phyloP scores from a whole-genome alignment of 2,888 invertebrate species.

The Drosophila borborema region DNA sequence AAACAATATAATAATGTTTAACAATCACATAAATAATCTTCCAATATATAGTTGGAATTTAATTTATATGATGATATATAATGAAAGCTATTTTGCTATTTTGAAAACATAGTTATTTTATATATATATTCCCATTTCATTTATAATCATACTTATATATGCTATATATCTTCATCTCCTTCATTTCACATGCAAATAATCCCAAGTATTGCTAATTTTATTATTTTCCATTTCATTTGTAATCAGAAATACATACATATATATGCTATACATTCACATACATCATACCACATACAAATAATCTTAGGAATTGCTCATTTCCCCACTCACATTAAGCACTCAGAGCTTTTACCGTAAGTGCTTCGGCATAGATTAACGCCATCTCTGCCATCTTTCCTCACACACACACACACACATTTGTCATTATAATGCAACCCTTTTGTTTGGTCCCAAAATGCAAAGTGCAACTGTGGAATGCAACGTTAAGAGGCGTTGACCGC shows the following conservation, averaged over 20 bases:
- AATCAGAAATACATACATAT: not conserved
- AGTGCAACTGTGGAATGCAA: conserved; percentile 56
- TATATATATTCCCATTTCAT: too few species aligned
- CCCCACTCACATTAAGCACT: conserved; percentile 6
- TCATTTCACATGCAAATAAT: too few species aligned
- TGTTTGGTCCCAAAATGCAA: conserved; percentile 38
- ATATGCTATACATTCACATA: not conserved
- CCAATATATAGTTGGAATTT: too few species aligned
- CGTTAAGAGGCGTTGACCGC: conserved; percentile 36
- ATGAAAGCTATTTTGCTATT: too few species aligned
- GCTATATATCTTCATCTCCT: too few species aligned
- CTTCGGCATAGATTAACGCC: conserved; percentile 39
- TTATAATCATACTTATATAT: too few species aligned
- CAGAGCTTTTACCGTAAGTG: conserved; percentile 22
- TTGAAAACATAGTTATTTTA: too few species aligned
- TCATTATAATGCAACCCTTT: conserved; percentile 37
- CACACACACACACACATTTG: conserved; percentile 23
- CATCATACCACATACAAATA: not conserved
- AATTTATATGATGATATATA: too few species aligned
- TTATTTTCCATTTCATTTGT: not conserved
- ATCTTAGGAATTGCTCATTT: conserved; percentile 8
- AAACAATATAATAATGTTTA: too few species aligned
- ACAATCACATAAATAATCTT: too few species aligned
- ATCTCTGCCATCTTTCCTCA: conserved; percentile 21
- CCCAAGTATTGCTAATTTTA: not conserved